Evolutionary conservation across 2,888 invertebrate species (phyloP), one percentile per base, ranked within the genome.

Genomic region (Neria commutata): DNA sequence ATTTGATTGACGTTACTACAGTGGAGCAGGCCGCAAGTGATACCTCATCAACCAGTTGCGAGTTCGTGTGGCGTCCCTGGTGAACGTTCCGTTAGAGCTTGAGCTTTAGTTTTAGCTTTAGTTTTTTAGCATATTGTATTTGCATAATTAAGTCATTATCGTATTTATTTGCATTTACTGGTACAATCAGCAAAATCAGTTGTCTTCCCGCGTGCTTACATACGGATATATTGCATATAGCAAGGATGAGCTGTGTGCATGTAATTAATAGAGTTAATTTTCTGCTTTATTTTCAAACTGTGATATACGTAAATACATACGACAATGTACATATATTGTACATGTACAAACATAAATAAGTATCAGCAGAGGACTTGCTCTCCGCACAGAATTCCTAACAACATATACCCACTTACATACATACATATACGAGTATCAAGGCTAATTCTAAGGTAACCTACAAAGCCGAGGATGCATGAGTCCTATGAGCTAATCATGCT

Each of bases 61-160:
- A 77, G 56, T 69, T 73, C 8, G 74, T 77, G 60, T 77, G 77
- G 77, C 67, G 77, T 53, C 77, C 77, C 19, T 77, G 77, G 77
- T 77, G 69, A n/a, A n/a, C n/a, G 14, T 14, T n/a, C n/a, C n/a
- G n/a, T n/a, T n/a, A n/a, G 11, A 8, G 16, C 37, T 14, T 29
- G 6, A 29, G 11, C 37, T 8, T n/a, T n/a, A 37, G 37, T 37
- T 37, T 37, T 37, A 37, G n/a, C n/a, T n/a, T n/a, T n/a, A 37
- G 37, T 37, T 14, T 4, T 37, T 4, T n/a, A 37, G n/a, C 16
- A 37, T 42, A 42, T 42, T 42, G 14, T 37, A 11, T 37, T 6
- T 37, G n/a, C n/a, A 14, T 37, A 37, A 11, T 37, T 37, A 24
- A 46, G 10, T 58, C 53, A 58, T 47, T 33, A 33, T 37, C 34